phyloP scores from a whole-genome alignment of 2,113 vertebrate genomes.

The Forbesichthys agassizii region DNA sequence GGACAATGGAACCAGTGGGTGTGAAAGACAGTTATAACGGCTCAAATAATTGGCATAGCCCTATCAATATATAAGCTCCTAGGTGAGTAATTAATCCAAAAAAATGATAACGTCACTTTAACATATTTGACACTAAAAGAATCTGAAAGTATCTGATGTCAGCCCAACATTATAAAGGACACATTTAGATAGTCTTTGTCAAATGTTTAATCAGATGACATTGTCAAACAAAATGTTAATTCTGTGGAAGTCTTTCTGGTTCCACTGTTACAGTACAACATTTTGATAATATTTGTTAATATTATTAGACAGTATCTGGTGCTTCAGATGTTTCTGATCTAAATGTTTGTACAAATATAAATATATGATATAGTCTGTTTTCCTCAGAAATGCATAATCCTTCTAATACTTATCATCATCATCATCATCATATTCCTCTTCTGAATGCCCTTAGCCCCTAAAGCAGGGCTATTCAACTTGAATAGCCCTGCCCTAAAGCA shows the following conservation, averaged over 20 bases:
- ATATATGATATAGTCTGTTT: slow-evolving; percentile 65
- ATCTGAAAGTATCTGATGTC: no score
- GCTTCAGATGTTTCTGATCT: slow-evolving; percentile 80
- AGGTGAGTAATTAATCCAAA: neutral
- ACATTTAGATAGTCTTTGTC: no score
- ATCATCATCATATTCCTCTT: slow-evolving; percentile 29
- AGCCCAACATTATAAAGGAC: no score
- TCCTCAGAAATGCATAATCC: slow-evolving; percentile 50
- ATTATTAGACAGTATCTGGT: slow-evolving; percentile 72
- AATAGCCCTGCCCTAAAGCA: slow-evolving; percentile 19
- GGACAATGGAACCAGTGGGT: neutral
- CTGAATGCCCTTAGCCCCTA: slow-evolving; percentile 10
- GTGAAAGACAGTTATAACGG: slow-evolving; percentile 19
- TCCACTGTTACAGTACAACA: slow-evolving; percentile 67
- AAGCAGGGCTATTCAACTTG: slow-evolving; percentile 16
- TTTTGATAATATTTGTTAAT: slow-evolving; percentile 69
- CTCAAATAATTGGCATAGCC: neutral
- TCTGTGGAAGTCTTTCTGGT: slow-evolving; percentile 74
- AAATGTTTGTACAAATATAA: slow-evolving; percentile 77
- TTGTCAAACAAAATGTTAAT: slow-evolving; percentile 24
- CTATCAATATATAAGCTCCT: neutral
- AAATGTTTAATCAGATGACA: slow-evolving; percentile 9
- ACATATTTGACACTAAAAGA: no score
- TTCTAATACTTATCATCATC: slow-evolving; percentile 65
- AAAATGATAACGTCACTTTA: neutral